Conservation (phyloP, 2,797 vertebrate species). For the Buphagus erythrorhynchus region DNA sequence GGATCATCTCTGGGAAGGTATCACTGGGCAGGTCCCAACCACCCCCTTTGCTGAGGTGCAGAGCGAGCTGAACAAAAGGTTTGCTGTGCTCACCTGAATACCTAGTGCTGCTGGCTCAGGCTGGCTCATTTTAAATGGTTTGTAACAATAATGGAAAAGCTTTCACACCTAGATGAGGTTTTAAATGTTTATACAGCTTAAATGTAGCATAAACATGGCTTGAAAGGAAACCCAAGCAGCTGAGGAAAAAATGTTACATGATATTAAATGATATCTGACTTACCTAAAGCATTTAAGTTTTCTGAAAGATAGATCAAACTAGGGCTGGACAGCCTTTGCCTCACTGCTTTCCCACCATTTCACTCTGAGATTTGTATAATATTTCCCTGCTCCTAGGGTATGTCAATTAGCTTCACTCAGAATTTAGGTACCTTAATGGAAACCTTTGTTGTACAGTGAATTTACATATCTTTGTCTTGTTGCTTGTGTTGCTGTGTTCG, state of each 20-base stretch:
- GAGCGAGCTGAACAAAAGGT: fast-evolving
- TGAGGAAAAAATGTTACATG: not conserved
- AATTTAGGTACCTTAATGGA: not conserved
- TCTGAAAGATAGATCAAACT: not conserved
- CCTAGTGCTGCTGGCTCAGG: not conserved
- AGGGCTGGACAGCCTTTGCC: not conserved
- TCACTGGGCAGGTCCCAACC: fast-evolving
- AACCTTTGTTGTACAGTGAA: not conserved
- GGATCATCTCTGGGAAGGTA: fast-evolving
- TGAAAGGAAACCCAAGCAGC: not conserved
- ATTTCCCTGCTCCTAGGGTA: not conserved
- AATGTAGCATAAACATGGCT: not conserved
- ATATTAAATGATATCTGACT: not conserved
- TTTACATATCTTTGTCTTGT: not conserved
- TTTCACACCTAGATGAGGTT: not conserved
- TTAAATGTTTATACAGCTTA: not conserved
- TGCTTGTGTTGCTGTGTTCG: not conserved
- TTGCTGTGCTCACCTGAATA: too few relatives aligned
- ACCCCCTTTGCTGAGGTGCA: not conserved
- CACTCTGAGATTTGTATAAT: not conserved
- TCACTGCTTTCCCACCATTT: not conserved
- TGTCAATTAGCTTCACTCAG: fast-evolving
- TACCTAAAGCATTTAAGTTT: not conserved
- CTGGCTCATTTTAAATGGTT: not conserved
- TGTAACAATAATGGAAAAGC: too few relatives aligned